phyloP scores from a whole-genome alignment of 2,113 vertebrate species.

The Panthera tigris region DNA sequence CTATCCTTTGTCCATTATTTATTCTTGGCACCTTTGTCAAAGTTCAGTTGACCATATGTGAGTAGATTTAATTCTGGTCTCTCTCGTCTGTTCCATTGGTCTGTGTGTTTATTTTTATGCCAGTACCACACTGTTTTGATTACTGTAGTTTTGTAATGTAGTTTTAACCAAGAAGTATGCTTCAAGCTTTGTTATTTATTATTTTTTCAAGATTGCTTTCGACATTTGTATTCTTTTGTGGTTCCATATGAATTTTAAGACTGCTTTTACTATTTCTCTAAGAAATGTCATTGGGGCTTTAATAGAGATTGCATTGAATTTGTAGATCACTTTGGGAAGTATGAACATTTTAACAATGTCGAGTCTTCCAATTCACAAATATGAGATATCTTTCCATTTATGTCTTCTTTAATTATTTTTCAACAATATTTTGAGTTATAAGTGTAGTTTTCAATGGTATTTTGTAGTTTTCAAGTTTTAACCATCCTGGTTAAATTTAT shows the following conservation, averaged over 20 bases:
- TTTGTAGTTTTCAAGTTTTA: neutral
- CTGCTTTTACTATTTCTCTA: neutral
- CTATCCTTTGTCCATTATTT: neutral
- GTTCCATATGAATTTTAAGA: neutral
- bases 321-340: neutral
- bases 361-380: neutral
- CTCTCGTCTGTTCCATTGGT: neutral
- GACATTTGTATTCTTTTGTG: neutral
- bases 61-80: neutral
- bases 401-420: neutral
- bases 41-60: neutral
- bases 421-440: neutral
- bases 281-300: neutral
- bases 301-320: neutral
- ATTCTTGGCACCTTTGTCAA: neutral
- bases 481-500: neutral
- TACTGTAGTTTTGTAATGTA: neutral
- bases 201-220: neutral
- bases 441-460: neutral
- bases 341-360: neutral
- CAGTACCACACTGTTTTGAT: neutral
- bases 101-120: neutral
- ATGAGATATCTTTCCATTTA: neutral
- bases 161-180: neutral
- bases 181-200: neutral